Conservation (phyloP, 2,797 vertebrate genomes). For the Manis crassicaudata region DNA sequence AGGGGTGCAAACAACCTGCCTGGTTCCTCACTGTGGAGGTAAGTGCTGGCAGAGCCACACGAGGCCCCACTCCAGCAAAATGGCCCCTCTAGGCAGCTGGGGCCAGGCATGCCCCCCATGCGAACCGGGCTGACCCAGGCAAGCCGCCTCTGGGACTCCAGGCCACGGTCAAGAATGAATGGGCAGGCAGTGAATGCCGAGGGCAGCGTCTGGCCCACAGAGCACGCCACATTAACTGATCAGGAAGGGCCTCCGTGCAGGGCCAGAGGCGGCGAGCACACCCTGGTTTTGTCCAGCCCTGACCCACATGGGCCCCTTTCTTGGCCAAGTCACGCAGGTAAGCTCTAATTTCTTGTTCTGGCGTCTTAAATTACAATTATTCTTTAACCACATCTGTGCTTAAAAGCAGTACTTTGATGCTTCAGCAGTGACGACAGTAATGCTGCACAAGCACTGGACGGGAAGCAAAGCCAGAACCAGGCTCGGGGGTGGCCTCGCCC, state of each 20-base stretch:
- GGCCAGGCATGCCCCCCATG: too few relatives aligned
- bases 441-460: not conserved
- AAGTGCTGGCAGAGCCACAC: not conserved
- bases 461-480: not conserved
- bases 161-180: not conserved
- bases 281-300: not conserved
- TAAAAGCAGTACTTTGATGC: not conserved
- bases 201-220: accelerated
- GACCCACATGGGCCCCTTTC: not conserved
- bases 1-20: not conserved
- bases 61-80: not conserved
- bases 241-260: not conserved
- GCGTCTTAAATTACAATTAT: not conserved
- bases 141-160: too few relatives aligned
- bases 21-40: not conserved
- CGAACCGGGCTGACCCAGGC: too few relatives aligned
- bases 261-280: not conserved
- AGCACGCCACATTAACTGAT: not conserved
- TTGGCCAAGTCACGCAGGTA: not conserved
- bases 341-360: conserved; percentile 4
- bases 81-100: not conserved
- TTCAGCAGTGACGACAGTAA: not conserved
- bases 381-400: not conserved
- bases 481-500: not conserved
- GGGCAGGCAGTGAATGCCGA: not conserved